phyloP scores from a whole-genome alignment of 2,888 invertebrate species.

The Desoria tigrina region DNA sequence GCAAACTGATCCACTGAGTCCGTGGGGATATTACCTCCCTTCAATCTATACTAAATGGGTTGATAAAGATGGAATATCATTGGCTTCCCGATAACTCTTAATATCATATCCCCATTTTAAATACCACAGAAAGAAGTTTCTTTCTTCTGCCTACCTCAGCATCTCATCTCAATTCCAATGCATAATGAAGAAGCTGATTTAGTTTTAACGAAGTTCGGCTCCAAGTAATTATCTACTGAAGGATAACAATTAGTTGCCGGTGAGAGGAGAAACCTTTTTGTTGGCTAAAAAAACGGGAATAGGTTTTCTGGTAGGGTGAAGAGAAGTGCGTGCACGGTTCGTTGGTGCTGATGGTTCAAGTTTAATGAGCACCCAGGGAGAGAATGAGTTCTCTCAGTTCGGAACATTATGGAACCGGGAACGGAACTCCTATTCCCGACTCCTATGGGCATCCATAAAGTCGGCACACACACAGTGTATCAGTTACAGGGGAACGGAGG shows the following conservation, averaged over 20 bases:
- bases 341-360: constrained; percentile 16
- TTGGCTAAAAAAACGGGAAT: neutral
- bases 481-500: constrained; percentile 6
- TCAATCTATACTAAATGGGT: too few species aligned
- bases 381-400: constrained; percentile 11
- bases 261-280: constrained; percentile 1
- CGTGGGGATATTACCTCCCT: too few species aligned
- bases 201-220: neutral
- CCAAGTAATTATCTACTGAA: constrained; percentile 8
- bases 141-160: too few species aligned
- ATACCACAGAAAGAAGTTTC: too few species aligned
- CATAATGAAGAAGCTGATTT: too few species aligned
- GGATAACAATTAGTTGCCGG: neutral
- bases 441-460: neutral
- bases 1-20: neutral
- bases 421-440: neutral
- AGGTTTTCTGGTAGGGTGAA: neutral
- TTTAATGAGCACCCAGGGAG: constrained; percentile 20
- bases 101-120: neutral
- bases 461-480: neutral
- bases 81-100: neutral
- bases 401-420: constrained; percentile 3
- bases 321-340: constrained; percentile 8
- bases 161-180: too few species aligned
- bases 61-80: too few species aligned